Conservation (phyloP, 2,113 vertebrate genomes). For the Anguilla rostrata region DNA sequence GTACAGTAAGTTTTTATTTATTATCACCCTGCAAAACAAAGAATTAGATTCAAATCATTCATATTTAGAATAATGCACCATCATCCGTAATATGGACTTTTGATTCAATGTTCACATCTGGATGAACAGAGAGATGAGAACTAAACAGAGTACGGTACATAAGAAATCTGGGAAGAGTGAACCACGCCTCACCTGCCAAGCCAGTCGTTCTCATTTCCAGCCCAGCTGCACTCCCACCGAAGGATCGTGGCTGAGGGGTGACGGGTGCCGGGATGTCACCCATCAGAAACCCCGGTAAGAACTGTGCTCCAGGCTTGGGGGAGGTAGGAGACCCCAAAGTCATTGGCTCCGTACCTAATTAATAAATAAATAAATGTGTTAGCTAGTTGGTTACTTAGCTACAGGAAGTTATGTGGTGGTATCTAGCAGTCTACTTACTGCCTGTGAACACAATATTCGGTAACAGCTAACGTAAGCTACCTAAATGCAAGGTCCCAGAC, state of each 20-base stretch:
- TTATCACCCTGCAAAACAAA: too few relatives aligned
- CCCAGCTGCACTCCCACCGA: constrained; percentile 49
- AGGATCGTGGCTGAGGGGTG: constrained; percentile 81
- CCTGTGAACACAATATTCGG: too few relatives aligned
- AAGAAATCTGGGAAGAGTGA: not conserved
- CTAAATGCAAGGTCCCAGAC: not conserved
- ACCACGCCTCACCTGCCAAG: constrained; percentile 61
- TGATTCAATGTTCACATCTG: too few relatives aligned
- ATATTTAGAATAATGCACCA: too few relatives aligned
- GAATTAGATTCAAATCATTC: too few relatives aligned
- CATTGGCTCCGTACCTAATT: constrained; percentile 84
- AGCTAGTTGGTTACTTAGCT: not conserved
- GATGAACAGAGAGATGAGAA: too few relatives aligned
- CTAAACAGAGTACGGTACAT: not conserved
- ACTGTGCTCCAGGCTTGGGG: constrained; percentile 85
- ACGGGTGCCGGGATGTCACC: constrained; percentile 86
- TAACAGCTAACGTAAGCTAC: too few relatives aligned
- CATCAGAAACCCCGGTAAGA: constrained; percentile 93
- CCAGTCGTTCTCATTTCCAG: constrained; percentile 77
- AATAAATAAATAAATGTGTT: constrained; percentile 13
- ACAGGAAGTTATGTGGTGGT: too few relatives aligned
- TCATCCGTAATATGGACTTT: too few relatives aligned
- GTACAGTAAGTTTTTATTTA: too few relatives aligned
- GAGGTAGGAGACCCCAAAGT: constrained; percentile 89
- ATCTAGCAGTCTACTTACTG: too few relatives aligned